A percentile compares a stretch with the other conserved stretches of the same genome.
Evolutionary conservation across 2,113 vertebrate genomes (phyloP).

Genomic region (Grallaria varia): DNA sequence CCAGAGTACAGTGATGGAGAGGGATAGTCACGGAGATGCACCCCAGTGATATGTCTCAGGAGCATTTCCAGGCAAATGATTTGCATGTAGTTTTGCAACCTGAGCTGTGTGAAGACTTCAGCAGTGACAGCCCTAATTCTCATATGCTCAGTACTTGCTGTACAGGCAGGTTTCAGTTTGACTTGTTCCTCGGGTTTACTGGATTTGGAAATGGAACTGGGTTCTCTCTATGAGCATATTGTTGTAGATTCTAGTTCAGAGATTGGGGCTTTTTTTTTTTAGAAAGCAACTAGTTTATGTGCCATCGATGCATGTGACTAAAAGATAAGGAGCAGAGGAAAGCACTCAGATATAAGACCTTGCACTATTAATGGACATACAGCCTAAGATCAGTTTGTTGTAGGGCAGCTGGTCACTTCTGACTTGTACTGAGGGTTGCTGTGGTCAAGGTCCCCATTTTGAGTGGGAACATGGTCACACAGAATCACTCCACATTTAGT

Average conservation of each 20-base stretch:
- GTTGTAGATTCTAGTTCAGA: background rate
- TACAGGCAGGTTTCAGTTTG: slow-evolving; percentile 27
- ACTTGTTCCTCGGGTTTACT: background rate
- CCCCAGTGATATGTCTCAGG: background rate
- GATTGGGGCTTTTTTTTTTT: fast-evolving
- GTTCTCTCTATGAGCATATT: background rate
- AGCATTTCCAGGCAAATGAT: background rate
- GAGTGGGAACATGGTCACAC: background rate
- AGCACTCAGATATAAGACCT: background rate
- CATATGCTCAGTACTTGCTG: background rate
- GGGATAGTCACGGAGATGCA: background rate
- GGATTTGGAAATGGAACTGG: slow-evolving; percentile 5
- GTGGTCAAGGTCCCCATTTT: background rate
- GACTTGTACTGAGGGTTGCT: background rate
- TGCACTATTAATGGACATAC: background rate
- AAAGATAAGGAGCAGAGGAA: background rate
- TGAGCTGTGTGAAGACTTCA: background rate
- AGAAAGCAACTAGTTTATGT: background rate
- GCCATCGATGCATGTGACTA: background rate
- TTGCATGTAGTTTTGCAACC: background rate
- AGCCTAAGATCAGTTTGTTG: background rate
- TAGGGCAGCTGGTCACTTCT: background rate
- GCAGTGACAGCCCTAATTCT: background rate
- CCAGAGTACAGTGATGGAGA: background rate
- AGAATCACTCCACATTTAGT: background rate